Base-by-base conservation (phyloP, 2,797 vertebrate genomes). In the Anableps anableps region DNA sequence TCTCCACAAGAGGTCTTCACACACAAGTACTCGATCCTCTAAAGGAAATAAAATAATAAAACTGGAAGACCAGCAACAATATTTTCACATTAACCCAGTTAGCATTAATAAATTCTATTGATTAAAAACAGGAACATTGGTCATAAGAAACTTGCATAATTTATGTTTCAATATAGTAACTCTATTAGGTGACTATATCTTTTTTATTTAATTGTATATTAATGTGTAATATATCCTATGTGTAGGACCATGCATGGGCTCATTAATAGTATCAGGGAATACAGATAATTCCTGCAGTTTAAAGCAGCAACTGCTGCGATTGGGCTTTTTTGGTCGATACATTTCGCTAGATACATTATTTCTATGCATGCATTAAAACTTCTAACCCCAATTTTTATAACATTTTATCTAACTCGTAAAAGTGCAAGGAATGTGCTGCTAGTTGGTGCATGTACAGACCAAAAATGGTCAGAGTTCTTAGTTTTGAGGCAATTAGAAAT, bases 1-100 rank as follows among this genome's bases (percentile, higher is more conserved):
- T 93, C 88, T 92, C 81, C 83, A 86, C 89, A 77, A 91, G 86
- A 90, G 85, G 83, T 88, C 88, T 84, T 50, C 79, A 70, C 80
- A 83, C 47, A 76, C 79, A 74, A 74, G 31, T 29, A 64, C 31
- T 71, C 53, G 19, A 82, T 81, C 82, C 83, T 88, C 80, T 79
- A 62, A 74, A 83, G 76, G 72, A 79, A 72, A 73, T 1, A 0
- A 86, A 77, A 92, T 86, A 91, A 86, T 89, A 80, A 88, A 48
- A 77, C 50, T 8, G 19, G 34, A 19, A 72, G 82, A 81, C 71
- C 55, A 79, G 79, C 36, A 86, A 80, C 75, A 68, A 23, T 4
- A 26, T 68, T 23, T 68, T 41, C 11, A 31, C 5, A 29, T 23
- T 36, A 64, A 64, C 36, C 19, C 21, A 2, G 4, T 10, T 4